Evolutionary conservation across 2,113 vertebrate species (phyloP).

Genomic region (Gymnogyps californianus): DNA sequence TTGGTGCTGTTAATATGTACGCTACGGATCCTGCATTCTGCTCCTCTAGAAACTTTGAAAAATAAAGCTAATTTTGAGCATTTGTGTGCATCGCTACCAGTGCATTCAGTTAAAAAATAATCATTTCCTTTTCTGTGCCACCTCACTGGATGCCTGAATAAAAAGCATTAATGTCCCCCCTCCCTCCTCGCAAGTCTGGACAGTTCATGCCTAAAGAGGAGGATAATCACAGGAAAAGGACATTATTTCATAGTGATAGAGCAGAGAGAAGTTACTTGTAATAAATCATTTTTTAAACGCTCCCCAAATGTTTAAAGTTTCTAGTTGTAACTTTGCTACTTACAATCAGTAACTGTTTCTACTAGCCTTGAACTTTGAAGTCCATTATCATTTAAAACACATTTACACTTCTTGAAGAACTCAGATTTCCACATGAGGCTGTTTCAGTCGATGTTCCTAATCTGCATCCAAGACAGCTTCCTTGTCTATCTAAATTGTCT

Average conservation of each 20-base stretch:
- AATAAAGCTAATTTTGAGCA: slow-evolving; percentile 34
- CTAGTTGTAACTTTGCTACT: neutral
- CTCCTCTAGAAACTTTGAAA: slow-evolving; percentile 21
- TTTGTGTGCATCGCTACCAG: neutral
- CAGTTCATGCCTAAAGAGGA: neutral
- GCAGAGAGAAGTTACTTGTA: neutral
- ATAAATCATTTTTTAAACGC: neutral
- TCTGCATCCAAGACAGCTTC: neutral
- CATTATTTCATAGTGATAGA: neutral
- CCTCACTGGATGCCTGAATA: slow-evolving; percentile 1
- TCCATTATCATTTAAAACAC: neutral
- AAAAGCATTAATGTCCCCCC: neutral
- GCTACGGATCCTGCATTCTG: neutral
- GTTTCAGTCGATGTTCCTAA: neutral
- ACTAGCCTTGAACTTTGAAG: neutral
- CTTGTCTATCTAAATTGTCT: neutral
- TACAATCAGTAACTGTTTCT: neutral
- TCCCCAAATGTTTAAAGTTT: neutral
- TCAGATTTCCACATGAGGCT: neutral
- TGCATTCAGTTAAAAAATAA: slow-evolving; percentile 54
- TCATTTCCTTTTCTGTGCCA: neutral
- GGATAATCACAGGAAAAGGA: neutral
- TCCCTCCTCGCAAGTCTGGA: neutral
- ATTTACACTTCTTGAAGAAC: neutral
- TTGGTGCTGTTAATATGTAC: slow-evolving; percentile 33